Conservation (phyloP, 2,888 invertebrate species). For the Salticus scenicus region DNA sequence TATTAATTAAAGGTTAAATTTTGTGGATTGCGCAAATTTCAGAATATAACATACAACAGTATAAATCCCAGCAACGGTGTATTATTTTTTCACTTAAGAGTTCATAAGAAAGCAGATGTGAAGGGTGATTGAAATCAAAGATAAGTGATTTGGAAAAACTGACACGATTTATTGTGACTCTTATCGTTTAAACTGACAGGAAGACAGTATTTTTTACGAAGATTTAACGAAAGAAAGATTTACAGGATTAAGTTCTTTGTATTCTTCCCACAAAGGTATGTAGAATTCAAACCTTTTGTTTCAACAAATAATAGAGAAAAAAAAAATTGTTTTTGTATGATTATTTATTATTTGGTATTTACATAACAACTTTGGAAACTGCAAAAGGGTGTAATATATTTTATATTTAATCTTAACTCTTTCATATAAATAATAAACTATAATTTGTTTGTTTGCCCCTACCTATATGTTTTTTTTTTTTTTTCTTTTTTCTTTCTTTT, state of each 20-base stretch:
- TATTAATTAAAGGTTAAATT: too few relatives aligned
- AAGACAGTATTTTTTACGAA: background rate
- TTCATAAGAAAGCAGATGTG: background rate
- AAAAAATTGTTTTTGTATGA: too few relatives aligned
- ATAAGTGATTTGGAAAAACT: background rate
- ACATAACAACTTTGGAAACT: too few relatives aligned
- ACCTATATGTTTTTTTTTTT: too few relatives aligned
- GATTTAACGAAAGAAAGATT: background rate
- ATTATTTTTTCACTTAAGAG: background rate
- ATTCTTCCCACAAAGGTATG: background rate
- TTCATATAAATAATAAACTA: too few relatives aligned
- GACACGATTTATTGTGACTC: background rate
- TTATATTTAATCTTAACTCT: too few relatives aligned
- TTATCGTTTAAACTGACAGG: constrained; percentile 3
- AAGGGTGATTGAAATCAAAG: background rate
- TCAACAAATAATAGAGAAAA: background rate
- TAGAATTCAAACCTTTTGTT: background rate
- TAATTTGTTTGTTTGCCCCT: too few relatives aligned
- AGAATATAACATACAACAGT: too few relatives aligned
- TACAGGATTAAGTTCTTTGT: background rate
- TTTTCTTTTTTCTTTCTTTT: too few relatives aligned
- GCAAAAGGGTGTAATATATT: too few relatives aligned
- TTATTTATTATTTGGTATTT: too few relatives aligned
- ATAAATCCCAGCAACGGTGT: background rate
- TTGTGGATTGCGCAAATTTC: too few relatives aligned